phyloP scores from a whole-genome alignment of 1,140 invertebrate genomes.

The Adoxophyes honmai region DNA sequence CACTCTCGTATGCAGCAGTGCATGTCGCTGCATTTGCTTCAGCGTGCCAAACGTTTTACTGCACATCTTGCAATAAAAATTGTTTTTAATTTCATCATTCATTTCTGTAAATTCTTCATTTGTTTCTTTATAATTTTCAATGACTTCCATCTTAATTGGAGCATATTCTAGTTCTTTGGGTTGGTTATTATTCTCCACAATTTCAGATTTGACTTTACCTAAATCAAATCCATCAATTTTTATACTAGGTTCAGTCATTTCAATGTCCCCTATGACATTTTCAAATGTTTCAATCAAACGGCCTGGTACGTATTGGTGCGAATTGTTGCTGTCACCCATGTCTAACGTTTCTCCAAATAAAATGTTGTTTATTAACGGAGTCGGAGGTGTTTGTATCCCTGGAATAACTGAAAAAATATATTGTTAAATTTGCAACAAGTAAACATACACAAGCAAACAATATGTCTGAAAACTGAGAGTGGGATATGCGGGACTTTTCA shows the following conservation, averaged over 20 bases:
- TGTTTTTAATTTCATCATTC: conserved; percentile 52
- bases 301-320: conserved; percentile 12
- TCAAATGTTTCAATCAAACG: conserved; percentile 24
- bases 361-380: conserved; percentile 57
- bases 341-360: conserved; percentile 48
- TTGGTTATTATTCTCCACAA: conserved; percentile 18
- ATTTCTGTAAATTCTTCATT: conserved; percentile 11
- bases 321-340: conserved; percentile 6
- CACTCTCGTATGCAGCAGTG: conserved; percentile 31
- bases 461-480: too few relatives aligned
- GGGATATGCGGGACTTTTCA: too few relatives aligned
- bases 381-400: conserved; percentile 34
- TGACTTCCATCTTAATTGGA: too few relatives aligned
- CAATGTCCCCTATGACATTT: conserved; percentile 28
- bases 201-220: conserved; percentile 8
- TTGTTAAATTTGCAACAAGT: conserved; percentile 5
- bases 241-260: conserved; percentile 33
- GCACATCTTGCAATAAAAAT: conserved; percentile 64
- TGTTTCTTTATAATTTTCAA: conserved; percentile 10
- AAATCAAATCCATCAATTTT: conserved; percentile 19
- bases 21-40: conserved; percentile 67
- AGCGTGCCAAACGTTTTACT: conserved; percentile 66
- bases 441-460: too few relatives aligned
- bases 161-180: too few relatives aligned
- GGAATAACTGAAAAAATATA: conserved; percentile 31